Percentiles rank a stretch among this genome's conserved stretches.
These are phyloP conservation scores for Caenorhabditis elegans DNA, from an alignment of 1,140 invertebrate species.

Conservation along the genomic window DNA sequence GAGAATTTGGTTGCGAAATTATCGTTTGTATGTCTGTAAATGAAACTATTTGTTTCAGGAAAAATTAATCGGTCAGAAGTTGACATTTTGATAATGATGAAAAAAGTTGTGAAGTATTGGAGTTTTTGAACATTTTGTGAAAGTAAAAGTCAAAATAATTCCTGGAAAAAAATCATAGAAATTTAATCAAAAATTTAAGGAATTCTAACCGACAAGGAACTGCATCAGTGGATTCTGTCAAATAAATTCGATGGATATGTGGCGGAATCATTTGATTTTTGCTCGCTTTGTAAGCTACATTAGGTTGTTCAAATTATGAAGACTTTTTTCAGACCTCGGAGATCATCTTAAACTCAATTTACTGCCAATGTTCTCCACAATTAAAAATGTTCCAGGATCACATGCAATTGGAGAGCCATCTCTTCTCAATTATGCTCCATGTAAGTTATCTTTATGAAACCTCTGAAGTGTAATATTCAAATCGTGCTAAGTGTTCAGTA, in stretches of 20 bases:
- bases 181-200: background rate
- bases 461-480: too few species aligned
- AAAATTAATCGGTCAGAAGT: background rate
- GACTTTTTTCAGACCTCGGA: background rate
- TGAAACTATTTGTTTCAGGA: too few species aligned
- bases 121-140: too few species aligned
- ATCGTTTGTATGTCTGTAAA: too few species aligned
- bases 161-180: background rate
- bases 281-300: background rate
- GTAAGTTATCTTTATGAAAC: background rate
- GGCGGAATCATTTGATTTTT: constrained; percentile 7
- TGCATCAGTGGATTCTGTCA: background rate
- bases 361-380: background rate
- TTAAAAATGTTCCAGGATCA: background rate
- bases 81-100: background rate
- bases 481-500: too few species aligned
- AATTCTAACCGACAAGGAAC: background rate
- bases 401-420: constrained; percentile 3
- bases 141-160: too few species aligned
- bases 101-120: background rate
- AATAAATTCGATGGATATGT: constrained; percentile 7
- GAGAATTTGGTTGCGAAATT: background rate
- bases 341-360: background rate
- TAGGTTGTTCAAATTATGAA: background rate
- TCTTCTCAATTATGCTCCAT: background rate